Evolutionary conservation across 2,113 vertebrate species (phyloP).

Genomic region (Pelecanoides urinatrix): DNA sequence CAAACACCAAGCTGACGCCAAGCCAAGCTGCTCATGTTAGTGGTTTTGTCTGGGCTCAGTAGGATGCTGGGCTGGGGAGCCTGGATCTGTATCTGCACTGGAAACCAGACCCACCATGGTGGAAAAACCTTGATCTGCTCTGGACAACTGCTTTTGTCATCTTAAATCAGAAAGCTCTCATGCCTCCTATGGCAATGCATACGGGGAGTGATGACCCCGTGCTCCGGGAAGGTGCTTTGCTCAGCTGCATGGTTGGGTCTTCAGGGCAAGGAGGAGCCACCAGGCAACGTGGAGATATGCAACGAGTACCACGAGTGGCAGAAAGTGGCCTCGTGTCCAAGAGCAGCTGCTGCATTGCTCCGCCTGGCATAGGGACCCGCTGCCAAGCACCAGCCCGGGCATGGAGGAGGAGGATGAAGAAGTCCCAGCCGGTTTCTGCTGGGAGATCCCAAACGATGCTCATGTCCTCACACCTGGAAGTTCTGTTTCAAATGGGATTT

Average conservation of each 20-base stretch:
- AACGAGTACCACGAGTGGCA: accelerated
- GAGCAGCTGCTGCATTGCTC: not conserved
- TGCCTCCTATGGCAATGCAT: not conserved
- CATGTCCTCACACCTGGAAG: not conserved
- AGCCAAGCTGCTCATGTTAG: not conserved
- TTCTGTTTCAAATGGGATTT: not conserved
- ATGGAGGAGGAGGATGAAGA: not conserved
- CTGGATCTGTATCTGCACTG: not conserved
- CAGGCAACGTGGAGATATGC: not conserved
- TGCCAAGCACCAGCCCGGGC: not conserved
- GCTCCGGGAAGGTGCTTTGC: not conserved
- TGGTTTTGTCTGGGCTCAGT: not conserved
- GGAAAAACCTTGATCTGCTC: not conserved
- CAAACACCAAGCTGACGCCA: not conserved
- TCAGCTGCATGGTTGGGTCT: not conserved
- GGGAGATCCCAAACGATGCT: not conserved
- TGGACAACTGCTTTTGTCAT: not conserved
- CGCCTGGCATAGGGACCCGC: not conserved
- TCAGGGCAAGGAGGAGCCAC: not conserved
- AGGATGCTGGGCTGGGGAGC: not conserved
- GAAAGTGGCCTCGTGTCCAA: not conserved
- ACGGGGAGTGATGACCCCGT: accelerated
- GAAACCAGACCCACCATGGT: not conserved
- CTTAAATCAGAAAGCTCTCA: not conserved
- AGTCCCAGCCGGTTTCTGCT: not conserved